Percentiles rank a stretch among this genome's conserved stretches.
Evolutionary conservation across 2,113 vertebrate genomes (phyloP).

Genomic region (Micronycteris hirsuta): DNA sequence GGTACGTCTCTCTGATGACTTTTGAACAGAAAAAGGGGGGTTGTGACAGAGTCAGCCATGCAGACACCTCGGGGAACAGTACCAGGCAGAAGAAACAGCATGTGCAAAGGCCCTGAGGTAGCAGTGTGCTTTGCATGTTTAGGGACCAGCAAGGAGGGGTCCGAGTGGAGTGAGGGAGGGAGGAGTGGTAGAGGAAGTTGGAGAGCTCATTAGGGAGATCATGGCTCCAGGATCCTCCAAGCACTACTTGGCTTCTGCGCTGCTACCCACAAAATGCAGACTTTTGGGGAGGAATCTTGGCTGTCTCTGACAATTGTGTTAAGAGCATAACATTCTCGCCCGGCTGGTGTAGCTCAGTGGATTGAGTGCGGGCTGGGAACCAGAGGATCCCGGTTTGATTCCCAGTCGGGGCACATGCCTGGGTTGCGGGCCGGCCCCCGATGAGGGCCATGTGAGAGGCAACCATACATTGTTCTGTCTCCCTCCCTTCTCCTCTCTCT

Average conservation of each 20-base stretch:
- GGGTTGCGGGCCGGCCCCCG: no score
- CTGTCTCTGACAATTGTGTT: neutral
- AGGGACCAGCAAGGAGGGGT: neutral
- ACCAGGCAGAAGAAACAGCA: neutral
- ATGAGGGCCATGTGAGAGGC: no score
- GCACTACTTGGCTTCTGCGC: neutral
- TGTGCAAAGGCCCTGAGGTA: neutral
- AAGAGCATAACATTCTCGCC: neutral
- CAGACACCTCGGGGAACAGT: neutral
- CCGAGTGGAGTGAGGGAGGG: neutral
- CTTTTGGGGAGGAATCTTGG: neutral
- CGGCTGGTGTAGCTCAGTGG: no score
- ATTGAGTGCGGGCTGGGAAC: no score
- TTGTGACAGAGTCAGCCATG: neutral
- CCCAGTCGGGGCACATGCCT: no score
- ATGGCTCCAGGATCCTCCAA: neutral
- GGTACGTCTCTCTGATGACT: neutral
- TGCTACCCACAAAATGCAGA: neutral
- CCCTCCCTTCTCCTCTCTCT: no score
- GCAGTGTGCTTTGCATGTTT: neutral
- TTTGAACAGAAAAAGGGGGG: neutral
- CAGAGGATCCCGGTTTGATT: no score
- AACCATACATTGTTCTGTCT: no score
- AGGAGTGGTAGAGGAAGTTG: neutral
- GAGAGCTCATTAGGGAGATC: neutral